Conservation (phyloP, 2,888 invertebrate species). For the Chrysolina americana region DNA sequence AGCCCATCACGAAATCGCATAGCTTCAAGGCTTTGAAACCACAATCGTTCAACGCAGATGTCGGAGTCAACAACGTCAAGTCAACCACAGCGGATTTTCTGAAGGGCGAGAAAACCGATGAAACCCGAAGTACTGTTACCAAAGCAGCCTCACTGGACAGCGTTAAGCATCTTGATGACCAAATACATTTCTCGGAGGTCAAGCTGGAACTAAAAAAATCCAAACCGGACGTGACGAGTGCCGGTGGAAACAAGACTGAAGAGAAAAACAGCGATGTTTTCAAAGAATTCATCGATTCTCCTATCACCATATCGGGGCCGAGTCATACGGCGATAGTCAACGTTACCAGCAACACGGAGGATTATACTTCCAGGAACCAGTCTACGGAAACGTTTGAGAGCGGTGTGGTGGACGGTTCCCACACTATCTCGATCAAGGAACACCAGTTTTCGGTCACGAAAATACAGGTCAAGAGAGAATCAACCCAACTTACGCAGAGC, state of each 20-base stretch:
- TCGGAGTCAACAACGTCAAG: slow-evolving; percentile 32
- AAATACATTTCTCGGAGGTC: slow-evolving; percentile 42
- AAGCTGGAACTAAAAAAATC: slow-evolving; percentile 42
- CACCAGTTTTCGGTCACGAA: slow-evolving; percentile 73
- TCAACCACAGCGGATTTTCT: slow-evolving; percentile 40
- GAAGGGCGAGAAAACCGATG: slow-evolving; percentile 43
- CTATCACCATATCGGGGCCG: slow-evolving; percentile 64
- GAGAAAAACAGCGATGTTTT: slow-evolving; percentile 28
- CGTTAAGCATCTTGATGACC: slow-evolving; percentile 73
- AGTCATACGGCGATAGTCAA: slow-evolving; percentile 65
- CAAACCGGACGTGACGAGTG: slow-evolving; percentile 14
- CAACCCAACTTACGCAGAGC: slow-evolving; percentile 67
- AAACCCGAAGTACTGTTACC: slow-evolving; percentile 51
- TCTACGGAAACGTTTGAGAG: slow-evolving; percentile 42
- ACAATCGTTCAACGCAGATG: slow-evolving; percentile 35
- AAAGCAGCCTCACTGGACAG: slow-evolving; percentile 73
- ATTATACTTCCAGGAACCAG: slow-evolving; percentile 35
- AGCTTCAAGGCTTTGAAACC: slow-evolving; percentile 77
- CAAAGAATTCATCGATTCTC: slow-evolving; percentile 40
- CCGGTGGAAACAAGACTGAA: slow-evolving; percentile 38
- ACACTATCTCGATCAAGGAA: slow-evolving; percentile 59
- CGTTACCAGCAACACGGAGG: slow-evolving; percentile 55
- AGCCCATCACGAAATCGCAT: slow-evolving; percentile 80
- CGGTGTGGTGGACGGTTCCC: slow-evolving; percentile 52
- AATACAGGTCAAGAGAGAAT: slow-evolving; percentile 73